phyloP scores from a whole-genome alignment of 2,113 vertebrate species.

The Telmatochromis brichardi region DNA sequence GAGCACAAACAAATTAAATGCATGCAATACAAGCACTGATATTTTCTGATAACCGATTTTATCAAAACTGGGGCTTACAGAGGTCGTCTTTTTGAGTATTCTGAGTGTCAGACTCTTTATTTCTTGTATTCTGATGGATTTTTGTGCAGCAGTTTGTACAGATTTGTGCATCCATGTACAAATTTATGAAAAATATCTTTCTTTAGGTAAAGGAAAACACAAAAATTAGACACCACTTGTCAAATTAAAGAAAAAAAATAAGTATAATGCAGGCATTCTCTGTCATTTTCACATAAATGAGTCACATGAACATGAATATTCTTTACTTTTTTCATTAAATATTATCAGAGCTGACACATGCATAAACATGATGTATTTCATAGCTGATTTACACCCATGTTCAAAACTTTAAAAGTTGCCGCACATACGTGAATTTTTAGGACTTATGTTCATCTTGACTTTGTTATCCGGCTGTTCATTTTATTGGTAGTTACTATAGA shows the following conservation, averaged over 20 bases:
- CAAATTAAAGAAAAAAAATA: neutral
- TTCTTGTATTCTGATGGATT: neutral
- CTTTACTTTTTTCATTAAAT: neutral
- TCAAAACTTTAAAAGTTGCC: neutral
- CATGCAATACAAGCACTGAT: neutral
- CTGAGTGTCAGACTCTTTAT: neutral
- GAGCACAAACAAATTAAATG: neutral
- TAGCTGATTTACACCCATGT: neutral
- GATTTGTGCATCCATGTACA: neutral
- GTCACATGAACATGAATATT: neutral
- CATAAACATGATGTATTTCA: neutral
- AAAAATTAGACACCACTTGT: neutral
- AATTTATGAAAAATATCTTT: neutral
- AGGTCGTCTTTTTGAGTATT: neutral
- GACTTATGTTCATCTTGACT: neutral
- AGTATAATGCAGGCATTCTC: neutral
- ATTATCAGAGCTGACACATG: neutral
- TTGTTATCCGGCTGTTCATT: neutral
- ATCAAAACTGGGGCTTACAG: neutral
- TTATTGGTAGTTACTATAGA: neutral
- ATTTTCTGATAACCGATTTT: neutral
- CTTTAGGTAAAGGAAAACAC: neutral
- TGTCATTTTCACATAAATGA: neutral
- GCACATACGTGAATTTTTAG: neutral
- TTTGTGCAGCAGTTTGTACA: neutral